A percentile compares a stretch with the other conserved stretches of the same genome.
These are phyloP conservation scores for Lingula anatina DNA, from an alignment of 2,888 invertebrate genomes.

Conservation along the genomic window DNA sequence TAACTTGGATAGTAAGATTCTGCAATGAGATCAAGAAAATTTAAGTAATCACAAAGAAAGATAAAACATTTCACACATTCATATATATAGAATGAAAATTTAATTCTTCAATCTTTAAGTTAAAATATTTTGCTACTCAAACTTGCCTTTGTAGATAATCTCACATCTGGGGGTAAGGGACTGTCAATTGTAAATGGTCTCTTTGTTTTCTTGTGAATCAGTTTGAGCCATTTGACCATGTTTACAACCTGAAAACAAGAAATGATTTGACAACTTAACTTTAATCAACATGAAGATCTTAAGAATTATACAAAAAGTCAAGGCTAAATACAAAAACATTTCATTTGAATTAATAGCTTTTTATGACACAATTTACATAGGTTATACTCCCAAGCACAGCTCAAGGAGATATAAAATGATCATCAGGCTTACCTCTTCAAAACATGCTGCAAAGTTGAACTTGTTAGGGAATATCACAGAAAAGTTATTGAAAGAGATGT, in stretches of 20 bases:
- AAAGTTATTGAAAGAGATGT: slow-evolving; percentile 33
- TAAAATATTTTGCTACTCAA: too few species aligned
- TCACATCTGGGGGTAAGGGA: slow-evolving; percentile 79
- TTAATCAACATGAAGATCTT: neutral
- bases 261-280: neutral
- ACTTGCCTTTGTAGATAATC: slow-evolving; percentile 42
- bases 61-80: too few species aligned
- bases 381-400: too few species aligned
- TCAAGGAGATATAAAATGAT: too few species aligned
- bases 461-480: slow-evolving; percentile 50
- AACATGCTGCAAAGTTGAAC: slow-evolving; percentile 51
- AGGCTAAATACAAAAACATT: neutral
- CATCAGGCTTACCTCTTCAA: slow-evolving; percentile 51
- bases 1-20: slow-evolving; percentile 84
- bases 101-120: too few species aligned
- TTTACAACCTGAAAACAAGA: slow-evolving; percentile 60
- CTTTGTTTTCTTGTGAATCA: slow-evolving; percentile 65
- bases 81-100: too few species aligned
- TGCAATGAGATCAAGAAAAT: slow-evolving; percentile 42
- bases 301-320: neutral
- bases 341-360: too few species aligned
- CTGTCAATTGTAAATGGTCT: slow-evolving; percentile 66
- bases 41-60: too few species aligned
- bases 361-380: too few species aligned
- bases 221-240: slow-evolving; percentile 88